phyloP scores from a whole-genome alignment of 2,113 vertebrate species.

The Python bivittatus region DNA sequence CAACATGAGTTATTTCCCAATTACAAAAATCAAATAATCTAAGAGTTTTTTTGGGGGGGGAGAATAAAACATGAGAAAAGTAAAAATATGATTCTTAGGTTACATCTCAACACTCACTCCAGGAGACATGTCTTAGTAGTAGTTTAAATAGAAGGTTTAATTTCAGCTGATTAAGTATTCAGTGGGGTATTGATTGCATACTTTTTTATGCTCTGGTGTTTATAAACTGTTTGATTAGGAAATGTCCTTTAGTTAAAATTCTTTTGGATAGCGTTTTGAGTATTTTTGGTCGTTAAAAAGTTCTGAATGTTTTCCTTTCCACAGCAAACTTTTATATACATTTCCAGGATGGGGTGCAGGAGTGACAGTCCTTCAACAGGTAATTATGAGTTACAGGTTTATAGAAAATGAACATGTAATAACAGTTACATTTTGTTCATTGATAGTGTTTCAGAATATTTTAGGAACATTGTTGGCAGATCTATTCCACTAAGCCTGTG shows the following conservation, averaged over 20 bases:
- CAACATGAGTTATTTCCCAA: neutral
- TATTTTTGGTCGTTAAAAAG: neutral
- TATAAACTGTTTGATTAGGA: neutral
- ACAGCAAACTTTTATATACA: constrained; percentile 88
- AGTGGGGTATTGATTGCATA: neutral
- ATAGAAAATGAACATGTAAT: neutral
- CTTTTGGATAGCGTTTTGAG: neutral
- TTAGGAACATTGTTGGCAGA: neutral
- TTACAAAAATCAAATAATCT: neutral
- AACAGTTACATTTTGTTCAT: neutral
- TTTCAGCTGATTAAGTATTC: neutral
- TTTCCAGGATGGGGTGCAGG: constrained; percentile 88
- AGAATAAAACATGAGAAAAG: neutral
- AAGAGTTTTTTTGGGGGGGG: neutral
- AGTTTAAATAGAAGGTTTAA: neutral
- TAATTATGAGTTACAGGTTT: constrained; percentile 61
- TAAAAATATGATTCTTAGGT: neutral
- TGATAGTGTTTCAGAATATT: neutral
- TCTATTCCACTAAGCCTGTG: neutral
- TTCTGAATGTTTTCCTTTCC: constrained; percentile 30
- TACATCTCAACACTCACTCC: neutral
- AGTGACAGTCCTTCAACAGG: constrained; percentile 86
- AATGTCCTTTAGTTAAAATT: neutral
- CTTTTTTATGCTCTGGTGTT: neutral
- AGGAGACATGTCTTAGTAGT: neutral